These are phyloP conservation scores for Noctua pronuba DNA, from an alignment of 2,888 invertebrate species.

Conservation along the genomic window DNA sequence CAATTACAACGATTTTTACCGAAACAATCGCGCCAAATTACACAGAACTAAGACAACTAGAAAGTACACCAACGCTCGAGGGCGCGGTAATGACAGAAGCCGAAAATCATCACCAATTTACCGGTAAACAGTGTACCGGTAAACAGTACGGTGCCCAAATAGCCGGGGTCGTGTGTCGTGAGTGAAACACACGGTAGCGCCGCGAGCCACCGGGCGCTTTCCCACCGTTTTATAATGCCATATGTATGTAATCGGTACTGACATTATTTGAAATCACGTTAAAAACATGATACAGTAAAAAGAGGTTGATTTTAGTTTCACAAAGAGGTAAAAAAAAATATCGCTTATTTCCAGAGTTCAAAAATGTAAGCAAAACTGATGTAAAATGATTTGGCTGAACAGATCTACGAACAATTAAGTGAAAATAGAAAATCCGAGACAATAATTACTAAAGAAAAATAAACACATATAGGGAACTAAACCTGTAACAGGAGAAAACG, in stretches of 20 bases:
- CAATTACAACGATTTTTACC: constrained; percentile 56
- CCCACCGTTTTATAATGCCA: constrained; percentile 79
- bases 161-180: constrained; percentile 84
- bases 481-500: constrained; percentile 29
- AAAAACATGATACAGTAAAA: constrained; percentile 16
- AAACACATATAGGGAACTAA: not conserved
- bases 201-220: constrained; percentile 86
- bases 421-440: constrained; percentile 27
- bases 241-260: constrained; percentile 57
- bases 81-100: constrained; percentile 86
- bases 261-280: constrained; percentile 45
- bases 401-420: not conserved
- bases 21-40: constrained; percentile 57
- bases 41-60: constrained; percentile 78
- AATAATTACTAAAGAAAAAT: not conserved
- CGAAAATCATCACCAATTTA: constrained; percentile 87
- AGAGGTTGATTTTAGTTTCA: not conserved
- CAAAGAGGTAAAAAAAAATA: not conserved
- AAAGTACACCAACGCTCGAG: constrained; percentile 75
- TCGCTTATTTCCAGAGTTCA: too few species aligned
- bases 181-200: constrained; percentile 88
- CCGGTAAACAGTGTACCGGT: constrained; percentile 81
- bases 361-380: not conserved
- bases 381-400: not conserved
- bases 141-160: constrained; percentile 84